These are phyloP conservation scores for Nezara viridula DNA, from an alignment of 2,888 invertebrate genomes.

Conservation along the genomic window DNA sequence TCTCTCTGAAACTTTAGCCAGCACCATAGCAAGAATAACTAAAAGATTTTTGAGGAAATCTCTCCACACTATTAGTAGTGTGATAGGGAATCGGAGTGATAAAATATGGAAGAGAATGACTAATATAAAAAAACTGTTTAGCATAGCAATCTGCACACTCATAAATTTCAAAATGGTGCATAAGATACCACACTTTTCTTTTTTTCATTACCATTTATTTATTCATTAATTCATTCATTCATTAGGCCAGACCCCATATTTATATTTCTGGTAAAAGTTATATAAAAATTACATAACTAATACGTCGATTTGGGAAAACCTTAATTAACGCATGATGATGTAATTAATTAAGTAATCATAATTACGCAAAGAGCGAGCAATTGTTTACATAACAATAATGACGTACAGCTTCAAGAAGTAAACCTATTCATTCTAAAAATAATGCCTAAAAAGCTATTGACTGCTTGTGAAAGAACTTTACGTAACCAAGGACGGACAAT, in stretches of 20 bases:
- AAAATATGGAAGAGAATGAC: no score
- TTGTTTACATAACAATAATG: not conserved
- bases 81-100: no score
- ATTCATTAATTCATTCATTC: no score
- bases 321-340: not conserved
- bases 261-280: not conserved
- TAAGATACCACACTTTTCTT: no score
- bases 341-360: not conserved
- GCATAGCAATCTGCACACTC: no score
- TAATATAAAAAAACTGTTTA: no score
- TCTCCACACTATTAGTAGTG: no score
- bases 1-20: no score
- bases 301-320: not conserved
- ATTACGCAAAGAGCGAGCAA: not conserved
- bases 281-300: not conserved
- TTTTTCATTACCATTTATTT: no score
- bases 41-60: no score
- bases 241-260: not conserved
- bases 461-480: not conserved
- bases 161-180: no score
- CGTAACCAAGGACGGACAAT: not conserved
- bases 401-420: not conserved
- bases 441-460: not conserved
- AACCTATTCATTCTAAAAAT: not conserved
- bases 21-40: no score